These are phyloP conservation scores for Aphidius ervi DNA, from an alignment of 1,140 invertebrate species.

Conservation along the genomic window DNA sequence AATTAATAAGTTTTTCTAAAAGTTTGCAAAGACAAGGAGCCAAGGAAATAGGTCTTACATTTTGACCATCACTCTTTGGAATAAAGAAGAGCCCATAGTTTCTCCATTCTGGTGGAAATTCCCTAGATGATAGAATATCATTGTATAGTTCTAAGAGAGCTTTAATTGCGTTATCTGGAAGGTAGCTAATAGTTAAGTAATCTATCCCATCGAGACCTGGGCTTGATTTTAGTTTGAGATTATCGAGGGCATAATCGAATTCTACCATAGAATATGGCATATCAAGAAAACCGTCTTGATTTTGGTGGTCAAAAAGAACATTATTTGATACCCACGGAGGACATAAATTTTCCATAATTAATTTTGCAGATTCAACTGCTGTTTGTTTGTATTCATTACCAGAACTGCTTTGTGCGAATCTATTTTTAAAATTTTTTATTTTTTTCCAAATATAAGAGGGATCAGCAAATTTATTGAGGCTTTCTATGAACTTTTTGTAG, in stretches of 20 bases:
- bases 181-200: background rate
- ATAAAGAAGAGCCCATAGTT: background rate
- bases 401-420: background rate
- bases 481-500: background rate
- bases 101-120: background rate
- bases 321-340: background rate
- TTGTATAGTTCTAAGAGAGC: background rate
- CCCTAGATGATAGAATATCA: background rate
- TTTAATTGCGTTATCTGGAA: background rate
- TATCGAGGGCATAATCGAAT: background rate
- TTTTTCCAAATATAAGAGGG: conserved; percentile 3
- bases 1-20: too few species aligned
- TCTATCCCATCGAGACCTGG: background rate
- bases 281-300: background rate
- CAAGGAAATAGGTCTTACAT: background rate
- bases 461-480: background rate
- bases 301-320: background rate
- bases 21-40: too few species aligned
- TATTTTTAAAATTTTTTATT: conserved; percentile 4
- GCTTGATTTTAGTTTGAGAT: background rate
- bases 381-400: background rate
- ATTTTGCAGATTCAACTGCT: background rate
- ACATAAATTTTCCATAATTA: background rate
- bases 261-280: background rate
- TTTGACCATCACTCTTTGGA: background rate